Evolutionary conservation across 2,113 vertebrate species (phyloP), one percentile per base, ranked within the genome.

Genomic region (Cygnus buccinator): DNA sequence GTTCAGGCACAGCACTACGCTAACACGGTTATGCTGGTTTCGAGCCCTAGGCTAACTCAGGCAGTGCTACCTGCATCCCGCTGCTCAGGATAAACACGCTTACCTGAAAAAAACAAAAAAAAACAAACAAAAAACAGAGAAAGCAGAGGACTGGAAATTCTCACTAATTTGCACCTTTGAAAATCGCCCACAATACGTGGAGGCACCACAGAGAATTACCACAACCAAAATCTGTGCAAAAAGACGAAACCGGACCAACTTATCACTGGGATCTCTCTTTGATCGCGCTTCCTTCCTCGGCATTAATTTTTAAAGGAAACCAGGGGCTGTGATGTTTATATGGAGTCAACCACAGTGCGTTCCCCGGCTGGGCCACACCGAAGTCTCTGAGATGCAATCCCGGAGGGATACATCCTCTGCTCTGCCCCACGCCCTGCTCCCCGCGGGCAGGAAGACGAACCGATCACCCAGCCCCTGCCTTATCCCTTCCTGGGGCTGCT

Each of bases 281-380:
- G 14, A 63, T 63, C 73, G 44, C 18, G 44, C 63, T 96, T 94
- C 82, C 90, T 94, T 95, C 88, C 93, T 92, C 0, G 0, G 50
- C n/a, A 87, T 44, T 90, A 97, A 88, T 74, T 67, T 59, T 77
- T 80, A 75, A 84, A 95, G 93, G 87, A 87, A 96, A 79, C 44
- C 57, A 84, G 35, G 2, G 2, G 52, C 88, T 70, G 20, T 19
- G 33, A 59, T 84, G 93, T 93, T 93, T 93, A 96, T n/a, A 70
- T 10, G 43, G 83, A 95, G n/a, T 10, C 52, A 88, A 87, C 84
- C 0, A 1, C 17, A 8, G 70, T 23, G 61, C 26, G 73, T 73
- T 82, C 84, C 68, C 52, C 58, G 67, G n/a, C 35, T 74, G 54
- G 68, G 11, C 19, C 77, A 90, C 35, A 57, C 33, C 0, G 4